Evolutionary conservation across 2,888 invertebrate species (phyloP).

Genomic region (Ctenicera cuprea): DNA sequence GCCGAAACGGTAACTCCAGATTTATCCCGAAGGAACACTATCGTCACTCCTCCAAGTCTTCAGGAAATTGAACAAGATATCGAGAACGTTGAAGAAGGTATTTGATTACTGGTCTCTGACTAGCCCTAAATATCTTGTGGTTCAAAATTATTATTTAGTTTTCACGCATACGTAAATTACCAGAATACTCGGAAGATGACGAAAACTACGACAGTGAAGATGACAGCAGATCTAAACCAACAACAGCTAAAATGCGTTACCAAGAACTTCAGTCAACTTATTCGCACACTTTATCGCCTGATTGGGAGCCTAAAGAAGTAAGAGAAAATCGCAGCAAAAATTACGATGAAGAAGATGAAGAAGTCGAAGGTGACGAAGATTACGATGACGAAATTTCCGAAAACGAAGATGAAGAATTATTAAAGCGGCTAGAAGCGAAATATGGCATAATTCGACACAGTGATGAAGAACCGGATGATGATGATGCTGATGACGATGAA

Average conservation of each 20-base stretch:
- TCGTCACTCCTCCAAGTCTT: slow-evolving; percentile 70
- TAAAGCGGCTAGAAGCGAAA: slow-evolving; percentile 83
- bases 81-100: slow-evolving; percentile 68
- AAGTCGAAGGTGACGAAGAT: slow-evolving; percentile 64
- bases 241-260: slow-evolving; percentile 65
- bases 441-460: slow-evolving; percentile 79
- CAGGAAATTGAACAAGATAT: slow-evolving; percentile 68
- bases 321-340: slow-evolving; percentile 68
- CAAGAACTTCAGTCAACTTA: slow-evolving; percentile 68
- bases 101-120: slow-evolving; percentile 38
- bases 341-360: slow-evolving; percentile 69
- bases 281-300: slow-evolving; percentile 65
- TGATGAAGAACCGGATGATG: slow-evolving; percentile 71
- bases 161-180: slow-evolving; percentile 45
- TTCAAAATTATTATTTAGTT: slow-evolving; percentile 43
- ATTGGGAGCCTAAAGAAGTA: slow-evolving; percentile 65
- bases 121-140: slow-evolving; percentile 23
- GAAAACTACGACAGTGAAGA: slow-evolving; percentile 68
- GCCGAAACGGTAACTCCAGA: slow-evolving; percentile 61
- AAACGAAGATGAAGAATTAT: slow-evolving; percentile 77
- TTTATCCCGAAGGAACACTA: slow-evolving; percentile 72
- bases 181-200: slow-evolving; percentile 70
- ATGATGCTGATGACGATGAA: slow-evolving; percentile 69
- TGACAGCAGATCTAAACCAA: slow-evolving; percentile 56
- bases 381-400: slow-evolving; percentile 48